Evolutionary conservation across 2,888 invertebrate genomes (phyloP), one percentile per base, ranked within the genome.

Genomic region (Sipha maydis): DNA sequence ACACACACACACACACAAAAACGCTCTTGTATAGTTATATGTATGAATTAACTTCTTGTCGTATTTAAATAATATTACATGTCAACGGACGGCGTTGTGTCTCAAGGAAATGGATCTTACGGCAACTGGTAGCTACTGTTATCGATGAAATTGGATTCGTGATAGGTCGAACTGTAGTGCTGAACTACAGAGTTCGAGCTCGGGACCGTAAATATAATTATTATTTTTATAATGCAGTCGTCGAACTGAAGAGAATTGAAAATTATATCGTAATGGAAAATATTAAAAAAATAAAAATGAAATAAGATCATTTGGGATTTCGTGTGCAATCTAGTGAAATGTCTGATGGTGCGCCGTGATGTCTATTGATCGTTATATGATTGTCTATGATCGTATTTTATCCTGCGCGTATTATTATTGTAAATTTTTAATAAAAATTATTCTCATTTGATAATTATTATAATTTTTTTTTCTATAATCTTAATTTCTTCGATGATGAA

Each of bases 131-230:
- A 48, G 14, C 14, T 48, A 48, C 71, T 31, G 31, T 31, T 48
- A 31, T 3, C 54, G 83, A 38, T 83, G 25, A 38, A 82, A 83
- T 83, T 83, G 73, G 56, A 75, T 83, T 83, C 83, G 73, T 83
- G 78, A 83, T 83, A 71, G 48, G 82, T 69, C 82, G 82, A n/a
- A 3, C n/a, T 25, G 61, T 25, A 61, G 61, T 61, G 61, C 67
- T n/a, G 80, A 25, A 38, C 14, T 48, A 11, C 80, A 41, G 67
- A 34, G 67, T 21, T 67, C 38, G 61, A n/a, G 80, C 11, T 77
- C 71, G 25, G 31, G 21, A 71, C 48, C 31, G 69, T 31, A 71
- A 71, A n/a, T 9, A 48, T 82, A 14, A 71, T 31, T 14, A 83
- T 83, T 31, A 48, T 41, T 69, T 17, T 69, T 48, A 3, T 69